Evolutionary conservation across 2,888 invertebrate genomes (phyloP), one percentile per base, ranked within the genome.

Genomic region (Cyaniris semiargus): DNA sequence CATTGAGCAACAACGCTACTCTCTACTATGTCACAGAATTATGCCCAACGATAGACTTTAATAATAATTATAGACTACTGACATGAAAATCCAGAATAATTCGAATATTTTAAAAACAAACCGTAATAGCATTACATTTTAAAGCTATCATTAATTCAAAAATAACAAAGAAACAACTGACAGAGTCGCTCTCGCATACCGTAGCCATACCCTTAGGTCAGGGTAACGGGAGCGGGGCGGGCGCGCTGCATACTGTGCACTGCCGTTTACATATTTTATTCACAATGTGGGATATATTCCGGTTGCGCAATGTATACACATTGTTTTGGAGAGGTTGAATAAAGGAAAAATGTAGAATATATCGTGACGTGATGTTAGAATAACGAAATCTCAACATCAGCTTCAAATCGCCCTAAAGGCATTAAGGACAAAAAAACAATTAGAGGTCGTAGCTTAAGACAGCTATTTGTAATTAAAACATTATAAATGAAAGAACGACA

Each of bases 251-350:
- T 92, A 93, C 93, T 92, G 91, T 85, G 88, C 86, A 89, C 89
- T 89, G 92, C 89, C 92, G 92, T 92, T 92, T 91, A 91, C 90
- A 92, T 91, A 66, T 66, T 66, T 66, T 66, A 66, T 66, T 66
- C 66, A 66, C 66, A 66, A 66, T 15, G 66, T 27, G 13, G 66
- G 15, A 66, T 66, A 66, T 66, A 27, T 27, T 27, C 5, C 66
- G 66, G 27, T 66, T 31, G 27, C 66, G 66, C 66, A 66, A 66
- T 66, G 66, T 66, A 66, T 27, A 66, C 27, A 15, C 23, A 60
- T 23, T 23, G 60, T 6, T 66, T 66, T 31, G 27, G 27, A 66
- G 66, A 18, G 27, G 15, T 66, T 66, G 1, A 31, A 66, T 66
- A 66, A 31, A 66, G 66, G 18, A 66, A 1, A 31, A 66, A 66